These are phyloP conservation scores for Leptinotarsa tumamoca DNA, from an alignment of 2,888 invertebrate species.

Conservation along the genomic window DNA sequence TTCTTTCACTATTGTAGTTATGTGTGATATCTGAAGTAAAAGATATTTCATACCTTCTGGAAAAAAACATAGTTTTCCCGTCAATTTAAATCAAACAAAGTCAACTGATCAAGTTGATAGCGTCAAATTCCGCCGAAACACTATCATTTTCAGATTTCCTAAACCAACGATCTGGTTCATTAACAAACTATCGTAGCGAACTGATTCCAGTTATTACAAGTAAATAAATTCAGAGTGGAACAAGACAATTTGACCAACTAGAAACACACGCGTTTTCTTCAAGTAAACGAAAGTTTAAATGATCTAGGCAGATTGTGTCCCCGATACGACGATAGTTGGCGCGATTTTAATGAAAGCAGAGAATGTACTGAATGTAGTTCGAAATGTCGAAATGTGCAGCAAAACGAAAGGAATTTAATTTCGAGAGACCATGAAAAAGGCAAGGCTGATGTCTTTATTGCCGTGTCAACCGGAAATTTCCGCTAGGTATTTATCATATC, in stretches of 20 bases:
- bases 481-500: no score
- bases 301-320: neutral
- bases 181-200: neutral
- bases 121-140: neutral
- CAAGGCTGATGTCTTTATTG: slow-evolving; percentile 4
- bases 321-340: neutral
- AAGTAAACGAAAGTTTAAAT: slow-evolving; percentile 21
- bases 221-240: neutral
- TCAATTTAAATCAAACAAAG: neutral
- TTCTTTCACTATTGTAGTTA: no score
- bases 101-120: neutral
- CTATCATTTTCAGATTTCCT: neutral
- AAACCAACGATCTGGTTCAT: neutral
- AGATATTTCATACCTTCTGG: neutral
- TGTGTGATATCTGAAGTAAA: neutral
- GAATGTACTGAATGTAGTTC: slow-evolving; percentile 27
- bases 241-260: neutral
- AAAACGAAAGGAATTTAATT: slow-evolving; percentile 28
- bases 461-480: no score
- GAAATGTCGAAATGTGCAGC: slow-evolving; percentile 6
- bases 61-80: neutral
- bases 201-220: neutral
- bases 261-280: slow-evolving; percentile 20
- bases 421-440: slow-evolving; percentile 12
- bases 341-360: slow-evolving; percentile 9